Evolutionary conservation across 2,888 invertebrate species (phyloP).

Genomic region (Xestia c-nigrum): DNA sequence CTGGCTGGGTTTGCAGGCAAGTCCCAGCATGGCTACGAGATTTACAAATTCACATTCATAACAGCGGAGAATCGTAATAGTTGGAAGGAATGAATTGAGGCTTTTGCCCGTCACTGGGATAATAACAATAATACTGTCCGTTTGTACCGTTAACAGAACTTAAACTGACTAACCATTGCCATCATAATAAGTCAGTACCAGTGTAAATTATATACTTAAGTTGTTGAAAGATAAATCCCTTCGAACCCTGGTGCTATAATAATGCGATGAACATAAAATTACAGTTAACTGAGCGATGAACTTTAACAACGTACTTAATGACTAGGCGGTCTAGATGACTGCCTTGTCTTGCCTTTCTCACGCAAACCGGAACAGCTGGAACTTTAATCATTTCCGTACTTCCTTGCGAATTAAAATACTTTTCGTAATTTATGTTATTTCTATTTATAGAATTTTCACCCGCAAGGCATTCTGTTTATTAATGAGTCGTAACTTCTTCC

Average conservation of each 20-base stretch:
- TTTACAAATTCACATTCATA: background rate
- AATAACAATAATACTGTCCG: background rate
- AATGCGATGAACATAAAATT: slow-evolving; percentile 22
- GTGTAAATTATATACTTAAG: background rate
- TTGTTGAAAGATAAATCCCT: background rate
- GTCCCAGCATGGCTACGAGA: background rate
- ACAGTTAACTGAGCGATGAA: slow-evolving; percentile 28
- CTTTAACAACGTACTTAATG: slow-evolving; percentile 40
- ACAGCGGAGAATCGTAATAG: no score
- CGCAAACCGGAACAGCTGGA: slow-evolving; percentile 50
- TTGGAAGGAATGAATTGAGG: no score
- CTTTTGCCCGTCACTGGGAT: background rate
- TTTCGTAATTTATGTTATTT: slow-evolving; percentile 36
- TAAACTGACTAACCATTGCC: background rate
- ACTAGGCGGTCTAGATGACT: slow-evolving; percentile 27
- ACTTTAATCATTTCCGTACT: slow-evolving; percentile 57
- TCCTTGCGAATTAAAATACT: slow-evolving; percentile 49
- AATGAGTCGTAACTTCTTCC: slow-evolving; percentile 40
- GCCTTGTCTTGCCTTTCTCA: slow-evolving; percentile 52
- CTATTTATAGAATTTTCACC: slow-evolving; percentile 50
- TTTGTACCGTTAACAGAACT: background rate
- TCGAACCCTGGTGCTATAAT: background rate
- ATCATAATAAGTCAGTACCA: no score
- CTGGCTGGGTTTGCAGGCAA: no score
- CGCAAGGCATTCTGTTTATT: slow-evolving; percentile 31